Evolutionary conservation across 2,797 vertebrate species (phyloP).

Genomic region (Acestrorhynchus altus): DNA sequence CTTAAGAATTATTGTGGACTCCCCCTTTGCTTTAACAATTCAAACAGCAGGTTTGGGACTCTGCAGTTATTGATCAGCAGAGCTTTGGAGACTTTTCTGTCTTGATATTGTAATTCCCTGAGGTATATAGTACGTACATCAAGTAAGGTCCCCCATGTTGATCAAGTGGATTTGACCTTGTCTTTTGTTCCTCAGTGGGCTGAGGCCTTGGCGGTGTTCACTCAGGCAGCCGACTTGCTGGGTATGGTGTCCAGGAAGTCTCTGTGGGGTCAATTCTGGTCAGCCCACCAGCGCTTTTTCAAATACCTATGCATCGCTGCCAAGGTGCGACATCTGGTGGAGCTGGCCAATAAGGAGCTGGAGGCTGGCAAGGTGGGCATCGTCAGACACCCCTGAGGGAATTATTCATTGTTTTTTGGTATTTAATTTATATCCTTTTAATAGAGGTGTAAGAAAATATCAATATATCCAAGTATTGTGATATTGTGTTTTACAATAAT

Average conservation of each 20-base stretch:
- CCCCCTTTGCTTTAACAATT: no score
- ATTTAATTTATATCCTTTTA: no score
- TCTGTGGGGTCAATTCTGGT: conserved; percentile 99
- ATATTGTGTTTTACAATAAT: no score
- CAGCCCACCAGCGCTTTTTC: conserved; percentile 98
- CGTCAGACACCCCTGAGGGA: not conserved
- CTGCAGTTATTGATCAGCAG: no score
- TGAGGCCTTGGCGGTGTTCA: conserved; percentile 90
- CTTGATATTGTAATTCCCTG: no score
- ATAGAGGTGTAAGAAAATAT: no score
- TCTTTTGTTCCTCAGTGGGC: conserved; percentile 84
- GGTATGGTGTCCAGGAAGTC: conserved; percentile 94
- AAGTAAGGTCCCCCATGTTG: not conserved
- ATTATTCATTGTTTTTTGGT: not conserved
- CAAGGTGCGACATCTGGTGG: conserved; percentile 92
- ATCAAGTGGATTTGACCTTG: not conserved
- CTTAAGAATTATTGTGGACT: no score
- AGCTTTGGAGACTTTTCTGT: no score
- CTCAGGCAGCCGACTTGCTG: conserved; percentile 89
- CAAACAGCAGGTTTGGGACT: no score
- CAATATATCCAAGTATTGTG: no score
- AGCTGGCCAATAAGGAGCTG: conserved; percentile 90
- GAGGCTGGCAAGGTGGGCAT: conserved; percentile 86
- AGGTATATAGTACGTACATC: no score
- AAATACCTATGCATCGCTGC: conserved; percentile 98